Evolutionary conservation across 2,797 vertebrate genomes (phyloP).

Genomic region (Microchirus variegatus): DNA sequence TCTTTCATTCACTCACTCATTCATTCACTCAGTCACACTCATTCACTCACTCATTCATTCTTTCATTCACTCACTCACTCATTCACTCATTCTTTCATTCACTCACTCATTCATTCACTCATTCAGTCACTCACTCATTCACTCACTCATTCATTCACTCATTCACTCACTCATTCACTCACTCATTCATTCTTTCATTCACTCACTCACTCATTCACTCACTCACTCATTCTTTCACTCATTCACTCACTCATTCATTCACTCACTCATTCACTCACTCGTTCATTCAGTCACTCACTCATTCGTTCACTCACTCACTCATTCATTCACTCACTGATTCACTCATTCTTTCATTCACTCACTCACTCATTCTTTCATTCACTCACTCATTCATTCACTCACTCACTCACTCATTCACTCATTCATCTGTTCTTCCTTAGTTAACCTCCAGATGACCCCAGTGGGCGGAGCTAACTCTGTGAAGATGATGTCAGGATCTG

Average conservation of each 20-base stretch:
- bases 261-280: neutral
- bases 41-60: neutral
- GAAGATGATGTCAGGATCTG: constrained; percentile 24
- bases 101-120: neutral
- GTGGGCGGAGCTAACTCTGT: constrained; percentile 33
- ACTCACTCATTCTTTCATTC: no score
- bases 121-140: constrained; percentile 73
- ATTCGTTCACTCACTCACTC: no score
- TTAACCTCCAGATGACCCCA: constrained; percentile 57
- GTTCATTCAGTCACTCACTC: no score
- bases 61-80: neutral
- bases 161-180: neutral
- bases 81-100: neutral
- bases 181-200: no score
- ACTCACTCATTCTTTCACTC: neutral
- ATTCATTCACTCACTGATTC: neutral
- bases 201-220: neutral
- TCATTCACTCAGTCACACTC: neutral
- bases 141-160: constrained; percentile 14
- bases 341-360: no score
- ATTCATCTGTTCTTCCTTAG: constrained; percentile 15
- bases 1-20: constrained; percentile 73
- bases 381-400: constrained; percentile 14
- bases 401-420: neutral
- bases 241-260: neutral